Evolutionary conservation across 2,113 vertebrate species (phyloP).

Genomic region (Chionis minor): DNA sequence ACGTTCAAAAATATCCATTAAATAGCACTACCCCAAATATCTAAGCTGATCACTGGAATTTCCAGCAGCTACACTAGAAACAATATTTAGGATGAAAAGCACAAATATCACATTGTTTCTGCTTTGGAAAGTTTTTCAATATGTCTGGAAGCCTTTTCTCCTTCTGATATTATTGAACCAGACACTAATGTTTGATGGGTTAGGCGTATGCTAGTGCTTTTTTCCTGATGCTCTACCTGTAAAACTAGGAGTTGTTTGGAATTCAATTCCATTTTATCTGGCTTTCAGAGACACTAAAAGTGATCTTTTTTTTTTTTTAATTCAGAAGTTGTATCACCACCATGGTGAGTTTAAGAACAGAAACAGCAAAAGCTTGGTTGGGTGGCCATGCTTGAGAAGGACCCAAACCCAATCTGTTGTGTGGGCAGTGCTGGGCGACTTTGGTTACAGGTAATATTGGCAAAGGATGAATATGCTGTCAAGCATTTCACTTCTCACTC

Average conservation of each 20-base stretch:
- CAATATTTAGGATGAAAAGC: not conserved
- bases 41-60: not conserved
- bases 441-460: not conserved
- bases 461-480: not conserved
- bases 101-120: not conserved
- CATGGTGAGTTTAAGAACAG: not conserved
- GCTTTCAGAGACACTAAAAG: not conserved
- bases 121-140: not conserved
- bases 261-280: not conserved
- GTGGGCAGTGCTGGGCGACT: not conserved
- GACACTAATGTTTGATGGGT: not conserved
- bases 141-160: not conserved
- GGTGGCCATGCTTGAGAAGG: not conserved
- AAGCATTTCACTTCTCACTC: not conserved
- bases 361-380: not conserved
- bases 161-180: not conserved
- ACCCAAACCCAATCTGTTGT: not conserved
- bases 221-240: not conserved
- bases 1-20: not conserved
- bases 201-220: not conserved
- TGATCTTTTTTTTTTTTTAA: not conserved
- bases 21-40: not conserved
- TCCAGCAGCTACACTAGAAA: not conserved
- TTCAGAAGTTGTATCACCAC: not conserved
- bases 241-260: not conserved